These are phyloP conservation scores for Myanophis thanlyinensis DNA, from an alignment of 2,113 vertebrate genomes.

Conservation along the genomic window DNA sequence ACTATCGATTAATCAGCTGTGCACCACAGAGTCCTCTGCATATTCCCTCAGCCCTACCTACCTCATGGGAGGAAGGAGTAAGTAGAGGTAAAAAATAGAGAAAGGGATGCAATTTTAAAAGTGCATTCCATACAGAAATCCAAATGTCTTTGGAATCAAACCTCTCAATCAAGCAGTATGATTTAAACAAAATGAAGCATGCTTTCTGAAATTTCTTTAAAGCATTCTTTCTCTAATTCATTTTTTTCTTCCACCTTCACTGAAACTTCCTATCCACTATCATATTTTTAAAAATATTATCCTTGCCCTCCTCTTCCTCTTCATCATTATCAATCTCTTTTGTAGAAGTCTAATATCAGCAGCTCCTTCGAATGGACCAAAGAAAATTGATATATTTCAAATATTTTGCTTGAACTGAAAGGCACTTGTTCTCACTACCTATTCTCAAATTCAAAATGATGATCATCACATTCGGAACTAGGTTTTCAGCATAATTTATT, in stretches of 20 bases:
- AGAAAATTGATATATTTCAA: not conserved
- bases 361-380: not conserved
- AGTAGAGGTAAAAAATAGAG: not conserved
- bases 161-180: not conserved
- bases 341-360: not conserved
- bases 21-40: not conserved
- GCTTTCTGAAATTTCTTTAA: not conserved
- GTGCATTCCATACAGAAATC: not conserved
- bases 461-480: not conserved
- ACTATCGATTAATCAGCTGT: not conserved
- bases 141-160: not conserved
- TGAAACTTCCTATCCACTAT: not conserved
- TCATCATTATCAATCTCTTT: not conserved
- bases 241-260: not conserved
- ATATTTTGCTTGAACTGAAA: slow-evolving; percentile 7
- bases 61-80: not conserved
- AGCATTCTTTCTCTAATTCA: not conserved
- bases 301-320: rapidly evolving
- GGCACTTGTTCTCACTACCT: not conserved
- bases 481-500: slow-evolving; percentile 8
- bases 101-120: not conserved
- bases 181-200: not conserved
- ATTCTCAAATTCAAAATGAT: not conserved
- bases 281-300: not conserved
- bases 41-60: not conserved